Base-by-base conservation (phyloP, 2,797 vertebrate species). In the Argya squamiceps region DNA sequence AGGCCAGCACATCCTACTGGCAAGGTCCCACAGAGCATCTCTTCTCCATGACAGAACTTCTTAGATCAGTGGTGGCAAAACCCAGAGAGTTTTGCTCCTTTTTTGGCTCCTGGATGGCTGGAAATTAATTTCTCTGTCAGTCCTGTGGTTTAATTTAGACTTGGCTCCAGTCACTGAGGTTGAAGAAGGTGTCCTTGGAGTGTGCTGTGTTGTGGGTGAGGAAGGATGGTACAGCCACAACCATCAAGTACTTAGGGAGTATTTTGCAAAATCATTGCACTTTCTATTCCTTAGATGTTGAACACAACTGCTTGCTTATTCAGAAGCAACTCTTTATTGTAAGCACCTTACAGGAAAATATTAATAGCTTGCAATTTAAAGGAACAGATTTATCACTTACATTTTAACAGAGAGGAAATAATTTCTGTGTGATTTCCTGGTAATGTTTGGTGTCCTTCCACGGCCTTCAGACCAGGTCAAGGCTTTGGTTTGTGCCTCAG, bases 291-390 rank as follows among this genome's bases (percentile, higher is more conserved):
- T 3, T 62, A 41, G 24, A 52, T 46, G 21, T 70, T 24, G 7
- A 84, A 34, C 50, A 58, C 1, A 0, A 39, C 12, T 53, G 52
- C 59, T 70, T 71, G 52, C 78, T 89, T 91, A 52, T 50, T 60
- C 78, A 92, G 60, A 79, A 65, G 19, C 24, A 73, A 8, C 39
- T 91, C 52, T 70, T 82, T 82, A 55, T 34, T 90, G 63, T 74
- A 63, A 96, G 76, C 47, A 78, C 70, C 94, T 97, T 97, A 90
- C 95, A 97, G 97, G 96, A 97, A 97, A 97, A 97, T 95, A 50
- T 90, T 50, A 96, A 95, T 96, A 95, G 96, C 92, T 96, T 96
- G 70, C 84, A 63, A 60, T 96, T 91, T 96, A 92, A 96, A 94
- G 93, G 90, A 96, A 87, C 77, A 32, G 67, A 80, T 94, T 97